phyloP scores from a whole-genome alignment of 2,113 vertebrate species.

The Cephalopholis sonnerati region DNA sequence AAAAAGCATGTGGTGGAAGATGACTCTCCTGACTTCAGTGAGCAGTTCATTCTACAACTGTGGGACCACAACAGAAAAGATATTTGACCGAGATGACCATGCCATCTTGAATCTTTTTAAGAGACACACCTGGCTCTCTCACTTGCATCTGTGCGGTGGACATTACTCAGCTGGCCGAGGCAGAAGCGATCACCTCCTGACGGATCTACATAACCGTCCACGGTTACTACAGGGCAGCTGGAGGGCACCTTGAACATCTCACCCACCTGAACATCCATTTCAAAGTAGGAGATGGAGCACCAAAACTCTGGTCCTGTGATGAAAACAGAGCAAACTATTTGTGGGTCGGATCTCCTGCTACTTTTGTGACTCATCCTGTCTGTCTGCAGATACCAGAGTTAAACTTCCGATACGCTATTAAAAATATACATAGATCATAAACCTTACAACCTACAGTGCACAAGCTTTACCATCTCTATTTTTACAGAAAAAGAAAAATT shows the following conservation, averaged over 20 bases:
- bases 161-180: constrained; percentile 85
- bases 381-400: neutral
- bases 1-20: neutral
- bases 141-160: constrained; percentile 83
- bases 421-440: neutral
- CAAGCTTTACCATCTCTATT: neutral
- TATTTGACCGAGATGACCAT: too few relatives aligned
- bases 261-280: constrained; percentile 89
- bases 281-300: constrained; percentile 87
- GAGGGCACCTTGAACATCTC: constrained; percentile 88
- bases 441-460: neutral
- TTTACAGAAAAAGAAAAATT: neutral
- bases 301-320: constrained; percentile 83
- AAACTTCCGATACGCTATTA: neutral
- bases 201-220: constrained; percentile 86
- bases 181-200: constrained; percentile 85
- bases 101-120: neutral
- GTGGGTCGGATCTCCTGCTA: neutral
- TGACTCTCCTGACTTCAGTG: neutral
- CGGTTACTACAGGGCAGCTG: constrained; percentile 84
- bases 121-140: constrained; percentile 85
- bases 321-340: neutral
- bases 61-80: neutral
- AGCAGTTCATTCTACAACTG: neutral
- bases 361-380: neutral